These are phyloP conservation scores for Phaonia tiefii DNA, from an alignment of 2,888 invertebrate genomes.

Conservation along the genomic window DNA sequence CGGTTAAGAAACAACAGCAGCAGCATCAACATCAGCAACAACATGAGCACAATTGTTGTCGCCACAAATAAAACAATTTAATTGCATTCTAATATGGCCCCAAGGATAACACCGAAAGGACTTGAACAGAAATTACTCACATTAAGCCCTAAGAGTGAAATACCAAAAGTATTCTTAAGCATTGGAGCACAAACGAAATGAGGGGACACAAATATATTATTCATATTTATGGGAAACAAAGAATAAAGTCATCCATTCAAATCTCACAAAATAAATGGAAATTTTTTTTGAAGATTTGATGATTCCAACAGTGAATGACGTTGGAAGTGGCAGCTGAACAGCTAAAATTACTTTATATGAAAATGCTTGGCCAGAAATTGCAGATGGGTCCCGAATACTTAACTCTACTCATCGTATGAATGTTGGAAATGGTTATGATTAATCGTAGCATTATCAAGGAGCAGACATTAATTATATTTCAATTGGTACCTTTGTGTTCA, in stretches of 20 bases:
- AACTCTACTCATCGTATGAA: background rate
- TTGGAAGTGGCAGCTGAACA: too few species aligned
- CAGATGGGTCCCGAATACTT: background rate
- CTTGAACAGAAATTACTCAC: background rate
- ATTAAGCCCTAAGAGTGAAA: conserved; percentile 2
- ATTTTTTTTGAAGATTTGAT: conserved; percentile 26
- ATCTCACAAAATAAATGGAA: conserved; percentile 4
- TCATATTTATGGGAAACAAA: conserved; percentile 5
- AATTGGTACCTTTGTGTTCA: background rate
- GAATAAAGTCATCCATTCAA: conserved; percentile 43
- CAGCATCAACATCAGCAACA: background rate
- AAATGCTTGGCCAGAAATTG: background rate
- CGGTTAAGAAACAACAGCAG: conserved; percentile 20
- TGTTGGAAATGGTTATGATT: background rate
- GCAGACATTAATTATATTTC: conserved; percentile 12
- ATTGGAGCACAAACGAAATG: conserved; percentile 34
- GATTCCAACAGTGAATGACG: too few species aligned
- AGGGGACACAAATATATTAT: conserved; percentile 31
- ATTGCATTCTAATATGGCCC: conserved; percentile 67
- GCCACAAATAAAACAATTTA: conserved; percentile 67
- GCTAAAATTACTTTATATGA: conserved; percentile 2
- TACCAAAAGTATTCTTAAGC: conserved; percentile 49
- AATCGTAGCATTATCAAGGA: background rate
- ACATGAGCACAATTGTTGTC: conserved; percentile 59
- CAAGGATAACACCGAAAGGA: conserved; percentile 50